phyloP scores from a whole-genome alignment of 1,140 invertebrate genomes.

The Cotesia glomerata region DNA sequence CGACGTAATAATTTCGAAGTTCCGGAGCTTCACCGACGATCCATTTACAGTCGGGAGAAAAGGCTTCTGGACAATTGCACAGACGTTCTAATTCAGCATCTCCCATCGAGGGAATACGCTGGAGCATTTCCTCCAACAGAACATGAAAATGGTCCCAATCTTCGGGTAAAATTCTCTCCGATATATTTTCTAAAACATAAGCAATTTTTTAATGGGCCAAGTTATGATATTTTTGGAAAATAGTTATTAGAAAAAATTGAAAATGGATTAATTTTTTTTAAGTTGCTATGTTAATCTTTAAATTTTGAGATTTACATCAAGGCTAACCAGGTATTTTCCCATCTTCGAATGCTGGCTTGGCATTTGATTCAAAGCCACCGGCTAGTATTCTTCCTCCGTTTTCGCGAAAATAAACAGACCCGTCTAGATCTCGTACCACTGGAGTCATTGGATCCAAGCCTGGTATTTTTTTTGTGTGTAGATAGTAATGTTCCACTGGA shows the following conservation, averaged over 20 bases:
- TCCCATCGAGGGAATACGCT: constrained; percentile 80
- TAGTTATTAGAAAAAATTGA: too few species aligned
- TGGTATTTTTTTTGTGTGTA: constrained; percentile 82
- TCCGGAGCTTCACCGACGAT: constrained; percentile 92
- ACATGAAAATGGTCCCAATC: constrained; percentile 97
- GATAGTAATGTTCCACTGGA: constrained; percentile 91
- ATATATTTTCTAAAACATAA: constrained; percentile 57
- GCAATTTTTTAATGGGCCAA: neutral
- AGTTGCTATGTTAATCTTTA: neutral
- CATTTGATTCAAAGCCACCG: constrained; percentile 85
- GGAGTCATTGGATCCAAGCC: constrained; percentile 76
- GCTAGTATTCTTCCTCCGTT: constrained; percentile 79
- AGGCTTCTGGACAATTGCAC: constrained; percentile 89
- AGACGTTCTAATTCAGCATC: constrained; percentile 77
- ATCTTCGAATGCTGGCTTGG: constrained; percentile 89
- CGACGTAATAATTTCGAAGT: constrained; percentile 93
- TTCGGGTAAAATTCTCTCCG: constrained; percentile 72
- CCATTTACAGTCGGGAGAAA: constrained; percentile 92
- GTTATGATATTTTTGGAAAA: neutral
- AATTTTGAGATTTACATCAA: constrained; percentile 23
- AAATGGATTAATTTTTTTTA: too few species aligned
- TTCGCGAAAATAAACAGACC: constrained; percentile 85
- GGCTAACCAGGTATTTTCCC: constrained; percentile 68
- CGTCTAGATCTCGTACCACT: constrained; percentile 90
- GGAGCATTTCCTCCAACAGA: constrained; percentile 83